Evolutionary conservation across 2,888 invertebrate genomes (phyloP), one percentile per base, ranked within the genome.

Genomic region (Tetranychus piercei): DNA sequence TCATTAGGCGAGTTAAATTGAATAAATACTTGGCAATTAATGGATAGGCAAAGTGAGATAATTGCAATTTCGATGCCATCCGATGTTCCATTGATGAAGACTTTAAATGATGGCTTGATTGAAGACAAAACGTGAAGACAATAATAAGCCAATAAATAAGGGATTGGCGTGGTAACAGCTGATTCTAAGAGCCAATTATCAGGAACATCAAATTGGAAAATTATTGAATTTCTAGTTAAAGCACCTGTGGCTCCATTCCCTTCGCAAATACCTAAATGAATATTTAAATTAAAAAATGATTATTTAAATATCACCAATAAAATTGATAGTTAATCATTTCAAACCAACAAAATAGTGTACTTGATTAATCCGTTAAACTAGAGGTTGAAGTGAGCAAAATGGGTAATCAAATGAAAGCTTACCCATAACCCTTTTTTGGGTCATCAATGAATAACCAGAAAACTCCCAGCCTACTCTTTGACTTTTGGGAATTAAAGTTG

Each of bases 141-240:
- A 83, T 96, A 96, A 84, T 86, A 86, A 5, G 84, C 86, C 18
- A 94, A 95, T 71, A 92, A 87, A 82, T 94, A 95, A 72, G 91
- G 93, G 69, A 94, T 92, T 5, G 95, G 94, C 78, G 95, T 88
- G 0, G 94, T 92, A 20, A 94, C 88, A 22, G 94, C 94, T 82
- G 94, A 87, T 83, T 92, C 91, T 81, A 95, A 77, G 22, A 80
- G 79, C 83, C 83, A 83, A 8, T 77, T 73, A 1, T 80, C 80
- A 8, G 83, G 83, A 8, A 84, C 79, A 18, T 79, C 75, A 1
- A 69, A 22, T 69, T 69, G 11, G 23, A 69, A 20, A 20, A 69
- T 11, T 11, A 69, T 20, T 22, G 20, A 23, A 11, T 20, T 4
- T 9, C 20, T 20, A 20, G 20, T 11, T 23, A 69, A 11, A 20